Conservation (phyloP, 2,113 vertebrate species). For the Xiphorhynchus elegans region DNA sequence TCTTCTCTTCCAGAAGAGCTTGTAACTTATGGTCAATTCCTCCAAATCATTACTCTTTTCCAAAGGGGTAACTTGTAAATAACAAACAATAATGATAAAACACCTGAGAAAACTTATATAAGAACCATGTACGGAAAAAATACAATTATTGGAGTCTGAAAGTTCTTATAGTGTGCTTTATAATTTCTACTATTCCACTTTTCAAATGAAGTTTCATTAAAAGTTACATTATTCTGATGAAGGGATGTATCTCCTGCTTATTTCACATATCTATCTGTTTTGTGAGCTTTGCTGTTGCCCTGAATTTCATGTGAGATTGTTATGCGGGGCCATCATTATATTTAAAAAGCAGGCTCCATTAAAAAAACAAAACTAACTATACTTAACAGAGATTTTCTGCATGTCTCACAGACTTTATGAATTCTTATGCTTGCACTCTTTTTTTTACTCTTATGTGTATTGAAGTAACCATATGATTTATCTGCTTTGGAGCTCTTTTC, state of each 20-base stretch:
- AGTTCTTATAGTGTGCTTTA: not conserved
- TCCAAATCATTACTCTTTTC: not conserved
- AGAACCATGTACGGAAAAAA: not conserved
- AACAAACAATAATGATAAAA: not conserved
- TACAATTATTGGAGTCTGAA: not conserved
- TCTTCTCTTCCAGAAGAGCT: not conserved
- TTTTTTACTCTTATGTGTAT: not conserved
- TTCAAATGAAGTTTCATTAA: not conserved
- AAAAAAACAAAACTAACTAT: not conserved
- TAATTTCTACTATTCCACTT: not conserved
- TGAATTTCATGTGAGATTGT: not conserved
- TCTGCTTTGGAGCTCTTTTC: not conserved
- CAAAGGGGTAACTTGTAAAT: not conserved
- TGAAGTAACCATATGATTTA: rapidly evolving
- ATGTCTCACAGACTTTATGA: not conserved
- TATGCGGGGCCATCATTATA: not conserved
- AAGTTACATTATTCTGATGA: not conserved
- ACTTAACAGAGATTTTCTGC: not conserved
- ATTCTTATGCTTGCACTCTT: not conserved
- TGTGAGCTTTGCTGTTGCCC: not conserved
- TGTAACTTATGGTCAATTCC: not conserved
- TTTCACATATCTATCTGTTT: not conserved
- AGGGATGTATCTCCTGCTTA: not conserved
- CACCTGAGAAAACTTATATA: not conserved
- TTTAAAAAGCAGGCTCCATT: not conserved